A percentile compares a stretch with the other conserved stretches of the same genome.
These are phyloP conservation scores for Podiceps cristatus DNA, from an alignment of 2,113 vertebrate genomes.

Conservation along the genomic window DNA sequence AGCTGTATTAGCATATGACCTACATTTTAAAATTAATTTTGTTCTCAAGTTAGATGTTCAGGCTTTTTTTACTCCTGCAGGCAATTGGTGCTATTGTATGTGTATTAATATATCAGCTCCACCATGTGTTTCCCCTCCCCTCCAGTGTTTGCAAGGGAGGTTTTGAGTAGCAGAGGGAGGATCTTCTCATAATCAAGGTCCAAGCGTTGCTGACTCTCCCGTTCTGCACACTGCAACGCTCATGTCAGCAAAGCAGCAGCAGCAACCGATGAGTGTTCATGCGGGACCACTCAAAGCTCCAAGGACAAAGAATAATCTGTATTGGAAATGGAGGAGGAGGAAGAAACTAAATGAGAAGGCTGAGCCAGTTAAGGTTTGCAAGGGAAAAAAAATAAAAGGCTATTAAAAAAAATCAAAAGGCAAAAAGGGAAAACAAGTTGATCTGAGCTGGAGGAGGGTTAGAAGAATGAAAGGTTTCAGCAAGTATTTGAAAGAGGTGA, in stretches of 20 bases:
- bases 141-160: slow-evolving; percentile 35
- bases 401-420: neutral
- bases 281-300: slow-evolving; percentile 47
- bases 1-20: slow-evolving; percentile 65
- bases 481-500: neutral
- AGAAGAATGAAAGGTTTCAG: neutral
- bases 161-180: slow-evolving; percentile 43
- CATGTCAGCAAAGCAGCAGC: slow-evolving; percentile 51
- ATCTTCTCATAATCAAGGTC: slow-evolving; percentile 51
- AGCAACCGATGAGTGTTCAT: slow-evolving; percentile 42
- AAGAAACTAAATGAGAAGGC: slow-evolving; percentile 61
- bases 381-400: neutral
- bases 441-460: neutral
- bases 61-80: slow-evolving; percentile 20
- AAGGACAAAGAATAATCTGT: slow-evolving; percentile 59
- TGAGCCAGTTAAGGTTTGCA: slow-evolving; percentile 39
- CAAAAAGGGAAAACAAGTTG: neutral
- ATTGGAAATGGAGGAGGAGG: slow-evolving; percentile 52
- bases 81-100: slow-evolving; percentile 50
- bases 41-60: slow-evolving; percentile 54
- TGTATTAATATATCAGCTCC: slow-evolving; percentile 55
- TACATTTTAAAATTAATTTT: slow-evolving; percentile 68
- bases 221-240: neutral
- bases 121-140: slow-evolving; percentile 58
- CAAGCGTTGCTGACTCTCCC: slow-evolving; percentile 54